These are phyloP conservation scores for Perccottus glenii DNA, from an alignment of 2,113 vertebrate genomes.

Conservation along the genomic window DNA sequence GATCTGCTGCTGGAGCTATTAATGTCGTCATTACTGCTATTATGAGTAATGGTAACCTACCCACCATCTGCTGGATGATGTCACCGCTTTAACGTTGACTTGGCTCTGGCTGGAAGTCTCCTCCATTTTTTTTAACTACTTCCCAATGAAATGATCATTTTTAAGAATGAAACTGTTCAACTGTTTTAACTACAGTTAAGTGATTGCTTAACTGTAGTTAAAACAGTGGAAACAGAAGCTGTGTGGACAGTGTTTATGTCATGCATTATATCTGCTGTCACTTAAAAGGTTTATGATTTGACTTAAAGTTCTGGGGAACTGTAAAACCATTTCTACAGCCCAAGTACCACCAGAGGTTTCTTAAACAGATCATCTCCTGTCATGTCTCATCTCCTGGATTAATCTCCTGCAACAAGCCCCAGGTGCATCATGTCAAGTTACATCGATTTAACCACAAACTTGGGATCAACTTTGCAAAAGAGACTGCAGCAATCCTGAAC, in stretches of 20 bases:
- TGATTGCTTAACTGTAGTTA: conserved; percentile 33
- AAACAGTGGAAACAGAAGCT: conserved; percentile 14
- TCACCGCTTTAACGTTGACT: conserved; percentile 33
- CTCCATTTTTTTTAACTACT: conserved; percentile 41
- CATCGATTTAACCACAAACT: too few species aligned
- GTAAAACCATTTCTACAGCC: too few species aligned
- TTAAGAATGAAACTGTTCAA: conserved; percentile 33
- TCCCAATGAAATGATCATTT: conserved; percentile 44
- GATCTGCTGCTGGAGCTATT: conserved; percentile 59
- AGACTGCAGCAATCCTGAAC: too few species aligned
- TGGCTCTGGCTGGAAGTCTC: conserved; percentile 29
- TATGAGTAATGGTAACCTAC: conserved; percentile 66
- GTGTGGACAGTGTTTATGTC: conserved; percentile 20
- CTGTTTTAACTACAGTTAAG: background rate
- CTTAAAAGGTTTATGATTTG: background rate
- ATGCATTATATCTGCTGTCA: conserved; percentile 16
- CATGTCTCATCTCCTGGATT: too few species aligned
- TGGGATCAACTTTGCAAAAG: too few species aligned
- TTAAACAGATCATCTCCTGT: too few species aligned
- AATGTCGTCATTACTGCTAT: conserved; percentile 58
- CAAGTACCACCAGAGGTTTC: too few species aligned
- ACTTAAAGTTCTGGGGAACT: background rate
- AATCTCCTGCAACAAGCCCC: too few species aligned
- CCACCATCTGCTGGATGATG: conserved; percentile 60
- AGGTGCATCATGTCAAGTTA: too few species aligned